These are phyloP conservation scores for Pachliopta kotzebuea DNA, from an alignment of 2,888 invertebrate species.

Conservation along the genomic window DNA sequence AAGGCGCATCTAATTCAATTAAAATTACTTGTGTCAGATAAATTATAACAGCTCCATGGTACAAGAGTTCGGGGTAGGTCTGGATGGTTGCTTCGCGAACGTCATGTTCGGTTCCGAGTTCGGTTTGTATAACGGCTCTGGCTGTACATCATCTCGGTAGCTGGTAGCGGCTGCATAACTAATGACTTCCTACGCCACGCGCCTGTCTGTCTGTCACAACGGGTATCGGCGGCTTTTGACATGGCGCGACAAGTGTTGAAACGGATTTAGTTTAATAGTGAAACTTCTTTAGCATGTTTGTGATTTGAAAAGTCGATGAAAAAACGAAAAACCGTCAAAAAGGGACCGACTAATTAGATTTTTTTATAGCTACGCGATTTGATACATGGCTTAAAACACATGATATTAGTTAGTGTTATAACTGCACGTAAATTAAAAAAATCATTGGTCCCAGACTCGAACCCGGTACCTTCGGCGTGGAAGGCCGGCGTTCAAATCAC, in stretches of 20 bases:
- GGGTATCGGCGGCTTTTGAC: conserved; percentile 40
- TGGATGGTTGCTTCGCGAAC: conserved; percentile 8
- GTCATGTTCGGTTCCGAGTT: conserved; percentile 29
- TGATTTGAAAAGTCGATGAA: too few relatives aligned
- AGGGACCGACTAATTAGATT: too few relatives aligned
- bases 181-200: conserved; percentile 46
- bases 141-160: conserved; percentile 27
- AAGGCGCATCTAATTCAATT: conserved; percentile 9
- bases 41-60: conserved; percentile 6
- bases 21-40: conserved; percentile 17
- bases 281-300: too few relatives aligned
- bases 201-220: conserved; percentile 47
- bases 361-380: too few relatives aligned
- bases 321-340: too few relatives aligned
- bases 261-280: too few relatives aligned
- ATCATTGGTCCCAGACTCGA: too few relatives aligned
- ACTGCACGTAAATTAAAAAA: too few relatives aligned
- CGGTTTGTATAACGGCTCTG: conserved; percentile 22
- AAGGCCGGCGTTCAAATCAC: too few relatives aligned
- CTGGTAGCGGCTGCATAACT: conserved; percentile 40
- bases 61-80: not conserved
- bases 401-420: too few relatives aligned
- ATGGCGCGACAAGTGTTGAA: conserved; percentile 33
- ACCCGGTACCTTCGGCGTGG: too few relatives aligned
- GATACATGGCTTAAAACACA: too few relatives aligned